phyloP scores from a whole-genome alignment of 2,113 vertebrate species.

The Malaclemys terrapin region DNA sequence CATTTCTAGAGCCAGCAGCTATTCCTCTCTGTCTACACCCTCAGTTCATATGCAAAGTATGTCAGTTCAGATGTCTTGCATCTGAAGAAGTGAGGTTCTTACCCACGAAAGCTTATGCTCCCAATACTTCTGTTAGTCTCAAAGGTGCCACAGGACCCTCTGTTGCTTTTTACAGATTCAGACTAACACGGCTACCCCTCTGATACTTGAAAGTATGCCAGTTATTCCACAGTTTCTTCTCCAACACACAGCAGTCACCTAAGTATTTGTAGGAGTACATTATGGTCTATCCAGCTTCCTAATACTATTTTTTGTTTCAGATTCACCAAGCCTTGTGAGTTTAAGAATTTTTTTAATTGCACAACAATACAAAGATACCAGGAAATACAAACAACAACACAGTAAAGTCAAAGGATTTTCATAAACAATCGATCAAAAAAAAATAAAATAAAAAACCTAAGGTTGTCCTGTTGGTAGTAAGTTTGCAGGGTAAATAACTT shows the following conservation, averaged over 20 bases:
- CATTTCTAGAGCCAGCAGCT: not conserved
- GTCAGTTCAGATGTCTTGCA: no score
- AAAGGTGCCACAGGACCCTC: no score
- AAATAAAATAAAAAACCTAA: accelerated
- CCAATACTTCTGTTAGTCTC: no score
- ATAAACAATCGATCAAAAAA: accelerated
- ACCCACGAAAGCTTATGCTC: no score
- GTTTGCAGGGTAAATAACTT: accelerated
- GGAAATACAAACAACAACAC: not conserved
- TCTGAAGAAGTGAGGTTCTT: no score
- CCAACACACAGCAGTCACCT: not conserved
- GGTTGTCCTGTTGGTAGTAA: accelerated
- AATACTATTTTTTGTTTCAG: not conserved
- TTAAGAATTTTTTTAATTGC: not conserved
- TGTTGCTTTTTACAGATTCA: no score
- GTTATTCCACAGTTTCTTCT: not conserved
- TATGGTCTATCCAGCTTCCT: not conserved
- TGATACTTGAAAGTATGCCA: not conserved
- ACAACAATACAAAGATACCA: not conserved
- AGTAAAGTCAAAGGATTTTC: not conserved
- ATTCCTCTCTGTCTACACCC: no score
- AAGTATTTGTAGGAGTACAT: not conserved
- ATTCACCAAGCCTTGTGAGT: not conserved
- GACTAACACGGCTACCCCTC: no score
- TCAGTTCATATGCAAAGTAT: not conserved